Percentiles rank a stretch among this genome's conserved stretches.
These are phyloP conservation scores for Empis stercorea DNA, from an alignment of 2,888 invertebrate genomes.

Conservation along the genomic window DNA sequence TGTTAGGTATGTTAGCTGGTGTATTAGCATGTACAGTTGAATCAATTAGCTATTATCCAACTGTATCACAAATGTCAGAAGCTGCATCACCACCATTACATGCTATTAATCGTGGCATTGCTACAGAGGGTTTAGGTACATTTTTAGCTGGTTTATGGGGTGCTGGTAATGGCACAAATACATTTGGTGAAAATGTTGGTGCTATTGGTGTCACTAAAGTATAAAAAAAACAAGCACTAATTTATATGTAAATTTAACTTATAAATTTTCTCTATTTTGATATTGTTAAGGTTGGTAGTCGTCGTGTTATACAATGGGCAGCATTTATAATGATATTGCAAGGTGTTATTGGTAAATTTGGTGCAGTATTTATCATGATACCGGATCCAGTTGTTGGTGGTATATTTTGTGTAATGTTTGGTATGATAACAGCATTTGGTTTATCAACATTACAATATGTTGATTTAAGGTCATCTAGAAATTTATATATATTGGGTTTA, in stretches of 20 bases:
- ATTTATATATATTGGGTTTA: slow-evolving; percentile 78
- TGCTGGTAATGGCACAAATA: slow-evolving; percentile 74
- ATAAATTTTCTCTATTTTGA: slow-evolving; percentile 1
- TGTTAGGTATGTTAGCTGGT: slow-evolving; percentile 65
- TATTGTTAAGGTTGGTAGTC: slow-evolving; percentile 54
- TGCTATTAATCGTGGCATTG: slow-evolving; percentile 77
- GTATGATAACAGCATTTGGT: slow-evolving; percentile 69
- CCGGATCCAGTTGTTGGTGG: slow-evolving; percentile 72
- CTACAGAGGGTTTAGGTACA: slow-evolving; percentile 74
- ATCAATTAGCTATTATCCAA: slow-evolving; percentile 80
- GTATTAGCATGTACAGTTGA: slow-evolving; percentile 69
- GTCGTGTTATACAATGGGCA: slow-evolving; percentile 66
- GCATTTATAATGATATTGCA: slow-evolving; percentile 60
- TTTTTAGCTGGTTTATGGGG: slow-evolving; percentile 76
- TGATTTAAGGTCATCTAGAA: slow-evolving; percentile 69
- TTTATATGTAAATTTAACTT: neutral
- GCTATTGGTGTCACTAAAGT: slow-evolving; percentile 80
- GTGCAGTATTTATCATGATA: slow-evolving; percentile 66
- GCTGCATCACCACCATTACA: slow-evolving; percentile 74
- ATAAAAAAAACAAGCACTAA: slow-evolving; percentile 3
- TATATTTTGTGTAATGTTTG: slow-evolving; percentile 71
- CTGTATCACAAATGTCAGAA: slow-evolving; percentile 72
- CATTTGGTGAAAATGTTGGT: slow-evolving; percentile 82
- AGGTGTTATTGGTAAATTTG: slow-evolving; percentile 62
- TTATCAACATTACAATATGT: slow-evolving; percentile 69